Base-by-base conservation (phyloP, 2,113 vertebrate species). In the Alaudala cheleensis region DNA sequence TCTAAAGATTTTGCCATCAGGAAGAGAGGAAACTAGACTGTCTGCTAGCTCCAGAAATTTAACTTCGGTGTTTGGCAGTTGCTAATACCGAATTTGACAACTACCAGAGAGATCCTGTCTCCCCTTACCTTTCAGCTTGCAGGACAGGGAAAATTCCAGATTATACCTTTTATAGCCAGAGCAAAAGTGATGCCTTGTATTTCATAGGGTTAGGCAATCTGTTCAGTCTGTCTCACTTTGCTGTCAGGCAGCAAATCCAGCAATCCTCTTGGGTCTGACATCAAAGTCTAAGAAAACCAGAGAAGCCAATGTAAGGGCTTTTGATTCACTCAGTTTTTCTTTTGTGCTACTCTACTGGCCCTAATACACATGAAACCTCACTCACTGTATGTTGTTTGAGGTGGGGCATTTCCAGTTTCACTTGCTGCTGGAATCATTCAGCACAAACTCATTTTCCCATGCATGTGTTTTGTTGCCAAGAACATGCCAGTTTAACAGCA, bases 361-460 rank as follows among this genome's bases (percentile, higher is more conserved):
- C 16, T 34, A 26, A 29, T n/a, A 25, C 1, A 1, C 3, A 4
- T 2, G 4, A 61, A 89, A 45, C 31, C 14, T 54, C n/a, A 3
- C 14, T 54, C n/a, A 3, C 47, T 57, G 11, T 25, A 1, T 26
- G 39, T 26, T 12, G 4, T 40, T 14, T 10, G 61, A 44, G 54
- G 69, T 78, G 62, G 49, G 61, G 33, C 51, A 34, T 71, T 93
- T 58, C 91, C 44, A 69, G 45, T 81, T 54, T 39, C 73, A 53
- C 51, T 83, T 50, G 33, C 69, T 65, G 19, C 57, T 87, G 42
- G 49, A 81, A 29, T 65, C 42, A 31, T 34, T 85, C 62, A 69
- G 47, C 70, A 39, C 34, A 40, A 88, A 66, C 33, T 77, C 20
- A 11, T 76, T 69, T 90, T 82, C 31, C 81, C 2, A 0, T 29